Evolutionary conservation across 2,888 invertebrate genomes (phyloP), one percentile per base, ranked within the genome.

Genomic region (Ormyrus labotus): DNA sequence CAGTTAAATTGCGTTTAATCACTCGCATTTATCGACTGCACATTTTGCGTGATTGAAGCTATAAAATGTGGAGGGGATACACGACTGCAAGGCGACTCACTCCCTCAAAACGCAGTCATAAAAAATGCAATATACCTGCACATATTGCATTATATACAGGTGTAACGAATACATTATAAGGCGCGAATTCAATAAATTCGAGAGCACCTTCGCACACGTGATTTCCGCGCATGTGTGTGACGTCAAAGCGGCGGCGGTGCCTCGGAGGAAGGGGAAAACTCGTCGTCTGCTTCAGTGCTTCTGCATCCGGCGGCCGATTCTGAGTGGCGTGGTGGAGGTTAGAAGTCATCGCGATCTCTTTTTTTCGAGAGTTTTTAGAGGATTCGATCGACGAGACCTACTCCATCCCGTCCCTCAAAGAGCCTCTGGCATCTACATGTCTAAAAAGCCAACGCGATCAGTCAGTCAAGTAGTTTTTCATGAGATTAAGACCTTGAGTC

Each of bases 251-350:
- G 34, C 4, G 34, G 34, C 34, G 34, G 34, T 34, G 34, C 34
- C 4, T 4, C 34, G 55, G 47, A 73, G 11, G 51, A 58, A 58
- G 53, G 61, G 57, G 10, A 64, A 60, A 5, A 34, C 34, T 45
- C 55, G 72, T 78, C 78, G 67, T 72, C 78, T 78, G 78, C 78
- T 78, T 48, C 58, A 78, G 72, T 78, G 19, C n/a, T 34, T 7
- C 47, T 57, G 51, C 48, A 45, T 57, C 48, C 70, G 65, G 63
- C 53, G 55, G 6, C 48, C 55, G 45, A 60, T 2, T 50, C 6
- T 69, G 61, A 47, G 13, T 8, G 47, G 45, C 48, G 13, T 10
- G 3, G 13, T 10, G 3, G 47, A 74, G 65, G 65, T 65, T 74
- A 74, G n/a, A 50, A 8, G 34, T 34, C 34, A 34, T 34, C 34